Evolutionary conservation across 1,140 invertebrate species (phyloP).

Genomic region (Drosophila baimaii): DNA sequence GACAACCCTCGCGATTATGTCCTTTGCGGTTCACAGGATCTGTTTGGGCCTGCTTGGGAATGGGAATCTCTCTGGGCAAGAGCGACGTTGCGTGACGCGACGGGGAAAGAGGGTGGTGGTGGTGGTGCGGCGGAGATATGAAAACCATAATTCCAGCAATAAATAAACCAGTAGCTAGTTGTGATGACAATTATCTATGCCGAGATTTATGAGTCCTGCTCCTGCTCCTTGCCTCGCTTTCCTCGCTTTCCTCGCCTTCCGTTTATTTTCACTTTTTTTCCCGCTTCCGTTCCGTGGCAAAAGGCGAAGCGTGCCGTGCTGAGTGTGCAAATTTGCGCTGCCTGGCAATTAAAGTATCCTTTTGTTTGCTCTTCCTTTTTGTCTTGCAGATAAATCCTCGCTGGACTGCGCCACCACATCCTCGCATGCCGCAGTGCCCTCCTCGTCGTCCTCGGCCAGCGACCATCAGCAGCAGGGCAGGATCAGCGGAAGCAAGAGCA

Average conservation of each 20-base stretch:
- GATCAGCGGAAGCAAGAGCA: slow-evolving; percentile 66
- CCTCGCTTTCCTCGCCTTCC: slow-evolving; percentile 1
- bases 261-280: slow-evolving; percentile 27
- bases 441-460: slow-evolving; percentile 53
- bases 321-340: slow-evolving; percentile 77
- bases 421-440: slow-evolving; percentile 58
- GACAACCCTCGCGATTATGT: slow-evolving; percentile 80
- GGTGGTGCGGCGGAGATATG: slow-evolving; percentile 20
- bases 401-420: slow-evolving; percentile 75
- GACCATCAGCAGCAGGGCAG: slow-evolving; percentile 65
- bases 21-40: slow-evolving; percentile 76
- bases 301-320: slow-evolving; percentile 66
- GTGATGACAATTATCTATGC: slow-evolving; percentile 79
- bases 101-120: too few species aligned
- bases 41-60: slow-evolving; percentile 17
- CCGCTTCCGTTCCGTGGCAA: slow-evolving; percentile 33
- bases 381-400: slow-evolving; percentile 77
- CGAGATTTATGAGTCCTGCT: slow-evolving; percentile 71
- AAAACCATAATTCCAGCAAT: slow-evolving; percentile 73
- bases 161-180: slow-evolving; percentile 71
- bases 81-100: slow-evolving; percentile 73
- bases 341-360: slow-evolving; percentile 69
- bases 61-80: slow-evolving; percentile 11
- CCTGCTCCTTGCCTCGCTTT: too few species aligned
- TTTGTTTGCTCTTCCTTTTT: slow-evolving; percentile 36